Evolutionary conservation across 2,113 vertebrate species (phyloP).

Genomic region (Pristiophorus japonicus): DNA sequence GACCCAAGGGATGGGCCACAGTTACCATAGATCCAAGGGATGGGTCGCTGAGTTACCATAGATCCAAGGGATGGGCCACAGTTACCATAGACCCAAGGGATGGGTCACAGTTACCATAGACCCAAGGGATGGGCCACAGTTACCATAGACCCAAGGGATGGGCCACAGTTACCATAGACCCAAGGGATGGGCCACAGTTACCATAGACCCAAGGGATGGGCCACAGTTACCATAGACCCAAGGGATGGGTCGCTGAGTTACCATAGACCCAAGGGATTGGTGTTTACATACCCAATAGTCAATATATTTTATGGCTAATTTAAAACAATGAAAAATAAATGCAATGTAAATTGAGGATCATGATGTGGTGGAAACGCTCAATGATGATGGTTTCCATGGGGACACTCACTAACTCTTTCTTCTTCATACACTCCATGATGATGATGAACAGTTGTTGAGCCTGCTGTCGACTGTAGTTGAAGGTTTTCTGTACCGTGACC

Average conservation of each 20-base stretch:
- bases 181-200: background rate
- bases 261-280: background rate
- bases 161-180: background rate
- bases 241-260: background rate
- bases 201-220: background rate
- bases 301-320: background rate
- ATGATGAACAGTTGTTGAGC: constrained; percentile 83
- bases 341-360: background rate
- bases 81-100: background rate
- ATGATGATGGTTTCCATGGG: background rate
- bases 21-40: background rate
- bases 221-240: background rate
- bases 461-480: constrained; percentile 84
- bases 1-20: background rate
- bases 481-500: constrained; percentile 96
- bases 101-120: background rate
- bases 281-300: background rate
- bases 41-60: background rate
- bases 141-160: background rate
- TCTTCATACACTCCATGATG: constrained; percentile 96
- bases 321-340: background rate
- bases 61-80: accelerated
- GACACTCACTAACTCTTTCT: constrained; percentile 83
- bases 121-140: background rate
- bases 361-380: background rate